These are phyloP conservation scores for Gastrophryne carolinensis DNA, from an alignment of 2,797 vertebrate species.

Conservation along the genomic window DNA sequence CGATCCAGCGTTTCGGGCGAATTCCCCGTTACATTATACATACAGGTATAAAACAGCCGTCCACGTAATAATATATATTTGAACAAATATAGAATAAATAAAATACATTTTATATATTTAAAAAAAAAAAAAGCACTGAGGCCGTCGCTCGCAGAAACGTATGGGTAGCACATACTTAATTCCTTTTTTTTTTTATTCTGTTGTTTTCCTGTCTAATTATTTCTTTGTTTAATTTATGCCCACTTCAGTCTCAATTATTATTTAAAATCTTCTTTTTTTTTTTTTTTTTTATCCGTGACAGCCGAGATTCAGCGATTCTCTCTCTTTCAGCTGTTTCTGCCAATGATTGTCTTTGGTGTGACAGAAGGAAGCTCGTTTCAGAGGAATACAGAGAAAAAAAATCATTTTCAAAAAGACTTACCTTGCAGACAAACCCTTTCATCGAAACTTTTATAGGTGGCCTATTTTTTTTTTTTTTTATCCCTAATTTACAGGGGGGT, in stretches of 20 bases:
- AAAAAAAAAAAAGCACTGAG: not conserved
- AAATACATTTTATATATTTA: not conserved
- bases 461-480: too few relatives aligned
- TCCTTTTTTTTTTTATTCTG: constrained; percentile 8
- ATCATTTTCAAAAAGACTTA: constrained; percentile 40
- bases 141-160: not conserved
- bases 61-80: too few relatives aligned
- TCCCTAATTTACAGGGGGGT: constrained; percentile 19
- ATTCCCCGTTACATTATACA: too few relatives aligned
- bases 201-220: constrained; percentile 14
- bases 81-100: too few relatives aligned
- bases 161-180: not conserved
- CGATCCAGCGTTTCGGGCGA: too few relatives aligned
- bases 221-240: constrained; percentile 43
- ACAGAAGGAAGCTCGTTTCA: constrained; percentile 46
- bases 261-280: constrained; percentile 39
- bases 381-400: constrained; percentile 24
- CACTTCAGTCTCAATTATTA: constrained; percentile 41
- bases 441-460: not conserved
- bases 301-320: constrained; percentile 29
- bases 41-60: too few relatives aligned
- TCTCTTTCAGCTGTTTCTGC: constrained; percentile 42
- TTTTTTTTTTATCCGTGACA: constrained; percentile 31
- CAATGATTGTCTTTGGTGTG: constrained; percentile 44
- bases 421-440: constrained; percentile 59